Evolutionary conservation across 2,797 vertebrate genomes (phyloP).

Genomic region (Anas acuta): DNA sequence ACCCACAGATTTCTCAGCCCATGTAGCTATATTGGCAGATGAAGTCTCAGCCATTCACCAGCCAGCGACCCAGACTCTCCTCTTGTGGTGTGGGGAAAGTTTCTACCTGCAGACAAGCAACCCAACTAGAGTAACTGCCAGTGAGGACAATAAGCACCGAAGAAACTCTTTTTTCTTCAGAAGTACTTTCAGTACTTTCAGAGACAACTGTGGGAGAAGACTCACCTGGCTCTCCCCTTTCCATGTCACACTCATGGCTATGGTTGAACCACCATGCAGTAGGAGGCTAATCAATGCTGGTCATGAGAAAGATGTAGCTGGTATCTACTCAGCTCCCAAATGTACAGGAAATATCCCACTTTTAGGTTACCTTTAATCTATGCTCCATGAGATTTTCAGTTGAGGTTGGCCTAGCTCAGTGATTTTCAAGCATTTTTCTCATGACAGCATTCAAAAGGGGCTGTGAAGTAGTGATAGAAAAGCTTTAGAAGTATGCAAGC

Average conservation of each 20-base stretch:
- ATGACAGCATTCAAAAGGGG: conserved; percentile 19
- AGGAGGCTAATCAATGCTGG: neutral
- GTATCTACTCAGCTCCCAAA: neutral
- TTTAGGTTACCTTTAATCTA: neutral
- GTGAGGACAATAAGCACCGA: neutral
- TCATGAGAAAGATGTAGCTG: neutral
- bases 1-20: neutral
- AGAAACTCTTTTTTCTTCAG: neutral
- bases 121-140: neutral
- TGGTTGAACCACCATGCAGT: rapidly evolving
- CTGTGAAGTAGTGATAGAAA: conserved; percentile 18
- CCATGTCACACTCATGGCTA: neutral
- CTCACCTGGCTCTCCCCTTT: neutral
- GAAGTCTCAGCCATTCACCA: too few relatives aligned
- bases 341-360: neutral
- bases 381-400: neutral
- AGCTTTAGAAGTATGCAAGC: conserved; percentile 7
- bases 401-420: neutral
- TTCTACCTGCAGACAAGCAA: neutral
- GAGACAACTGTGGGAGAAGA: neutral
- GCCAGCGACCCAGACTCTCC: neutral
- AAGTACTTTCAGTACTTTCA: neutral
- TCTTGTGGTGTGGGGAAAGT: neutral
- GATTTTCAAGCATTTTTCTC: conserved; percentile 14
- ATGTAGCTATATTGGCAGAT: neutral